Conservation (phyloP, 1,140 invertebrate species). For the Cyrtorhinus lividipennis region DNA sequence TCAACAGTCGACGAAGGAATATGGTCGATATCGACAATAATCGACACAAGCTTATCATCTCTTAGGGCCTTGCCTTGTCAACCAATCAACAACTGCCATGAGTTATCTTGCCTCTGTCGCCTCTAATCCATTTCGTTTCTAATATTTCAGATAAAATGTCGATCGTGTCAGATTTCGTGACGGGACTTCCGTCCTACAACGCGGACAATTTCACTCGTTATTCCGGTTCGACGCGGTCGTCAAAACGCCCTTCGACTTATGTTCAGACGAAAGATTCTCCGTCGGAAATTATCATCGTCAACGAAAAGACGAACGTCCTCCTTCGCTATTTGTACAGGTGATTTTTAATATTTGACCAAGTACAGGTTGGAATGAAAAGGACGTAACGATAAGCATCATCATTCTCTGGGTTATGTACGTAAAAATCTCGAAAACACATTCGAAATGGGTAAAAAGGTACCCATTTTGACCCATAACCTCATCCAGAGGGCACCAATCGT, state of each 20-base stretch:
- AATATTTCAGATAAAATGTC: constrained; percentile 13
- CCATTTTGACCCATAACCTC: no score
- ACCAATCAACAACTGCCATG: no score
- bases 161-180: constrained; percentile 15
- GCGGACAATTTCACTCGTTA: constrained; percentile 16
- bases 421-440: no score
- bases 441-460: no score
- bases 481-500: no score
- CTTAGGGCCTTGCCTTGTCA: no score
- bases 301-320: constrained; percentile 86
- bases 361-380: background rate
- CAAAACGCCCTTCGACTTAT: constrained; percentile 73
- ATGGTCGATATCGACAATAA: no score
- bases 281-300: constrained; percentile 84
- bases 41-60: no score
- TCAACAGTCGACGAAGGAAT: no score
- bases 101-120: no score
- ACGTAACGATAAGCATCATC: no score
- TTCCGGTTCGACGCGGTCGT: constrained; percentile 3
- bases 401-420: no score
- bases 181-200: constrained; percentile 17
- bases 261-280: constrained; percentile 78
- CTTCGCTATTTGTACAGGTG: constrained; percentile 84
- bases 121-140: background rate
- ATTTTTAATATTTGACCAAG: constrained; percentile 49